Conservation (phyloP, 2,113 vertebrate species). For the Orthonyx spaldingii region DNA sequence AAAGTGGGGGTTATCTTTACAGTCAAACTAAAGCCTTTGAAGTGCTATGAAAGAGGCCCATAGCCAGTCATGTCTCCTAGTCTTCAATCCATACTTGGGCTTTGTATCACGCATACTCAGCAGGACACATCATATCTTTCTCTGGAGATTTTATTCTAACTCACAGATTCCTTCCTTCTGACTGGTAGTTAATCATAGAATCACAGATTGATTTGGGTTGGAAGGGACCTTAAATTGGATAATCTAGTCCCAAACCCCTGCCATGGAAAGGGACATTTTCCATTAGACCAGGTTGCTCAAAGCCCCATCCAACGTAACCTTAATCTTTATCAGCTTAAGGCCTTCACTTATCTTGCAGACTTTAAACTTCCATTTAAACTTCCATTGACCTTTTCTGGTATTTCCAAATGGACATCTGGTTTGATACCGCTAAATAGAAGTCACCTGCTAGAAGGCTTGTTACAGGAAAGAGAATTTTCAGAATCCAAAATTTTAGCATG, state of each 20-base stretch:
- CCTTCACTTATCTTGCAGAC: background rate
- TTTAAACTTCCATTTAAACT: background rate
- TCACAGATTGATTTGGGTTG: background rate
- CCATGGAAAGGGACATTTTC: background rate
- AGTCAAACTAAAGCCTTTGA: background rate
- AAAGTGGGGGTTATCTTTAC: background rate
- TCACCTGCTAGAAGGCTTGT: background rate
- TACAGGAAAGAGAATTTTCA: background rate
- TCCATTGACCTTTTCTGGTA: background rate
- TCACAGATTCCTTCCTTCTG: background rate
- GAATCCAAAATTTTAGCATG: background rate
- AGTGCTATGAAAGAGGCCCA: background rate
- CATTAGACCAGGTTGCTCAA: background rate
- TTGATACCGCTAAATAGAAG: background rate
- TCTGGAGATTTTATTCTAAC: background rate
- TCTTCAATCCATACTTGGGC: background rate
- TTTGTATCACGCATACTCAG: background rate
- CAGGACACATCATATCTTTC: background rate
- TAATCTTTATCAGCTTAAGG: background rate
- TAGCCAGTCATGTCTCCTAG: background rate
- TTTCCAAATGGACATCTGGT: background rate
- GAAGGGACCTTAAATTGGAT: background rate
- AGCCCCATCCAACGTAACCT: background rate
- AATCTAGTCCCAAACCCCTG: background rate
- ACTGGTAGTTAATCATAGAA: background rate